Conservation (phyloP, 2,888 invertebrate species). For the Euphydryas editha region DNA sequence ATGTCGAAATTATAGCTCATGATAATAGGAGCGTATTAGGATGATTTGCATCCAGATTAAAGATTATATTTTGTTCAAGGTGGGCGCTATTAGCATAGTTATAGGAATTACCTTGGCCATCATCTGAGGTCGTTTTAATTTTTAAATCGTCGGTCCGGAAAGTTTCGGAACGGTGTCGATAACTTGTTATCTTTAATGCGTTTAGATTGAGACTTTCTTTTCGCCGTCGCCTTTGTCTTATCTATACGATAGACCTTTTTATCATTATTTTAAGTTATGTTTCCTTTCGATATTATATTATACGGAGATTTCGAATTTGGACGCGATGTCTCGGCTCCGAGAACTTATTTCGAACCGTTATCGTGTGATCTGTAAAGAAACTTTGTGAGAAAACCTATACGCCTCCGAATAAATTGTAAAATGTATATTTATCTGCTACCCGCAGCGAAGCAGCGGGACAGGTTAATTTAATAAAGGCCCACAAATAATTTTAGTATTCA, state of each 20-base stretch:
- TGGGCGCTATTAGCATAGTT: conserved; percentile 82
- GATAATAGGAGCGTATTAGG: conserved; percentile 82
- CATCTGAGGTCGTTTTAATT: conserved; percentile 77
- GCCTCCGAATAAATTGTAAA: conserved; percentile 28
- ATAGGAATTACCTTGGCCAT: conserved; percentile 77
- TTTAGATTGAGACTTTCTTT: conserved; percentile 31
- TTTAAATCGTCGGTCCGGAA: conserved; percentile 56
- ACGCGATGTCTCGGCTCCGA: neutral
- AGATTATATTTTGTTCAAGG: conserved; percentile 81
- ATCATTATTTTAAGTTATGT: conserved; percentile 19
- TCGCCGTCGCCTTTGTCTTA: conserved; percentile 5
- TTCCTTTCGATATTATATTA: conserved; percentile 11
- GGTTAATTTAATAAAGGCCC: conserved; percentile 32
- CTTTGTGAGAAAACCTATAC: conserved; percentile 23
- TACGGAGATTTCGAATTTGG: neutral
- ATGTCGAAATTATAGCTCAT: conserved; percentile 81
- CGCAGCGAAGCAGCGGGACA: conserved; percentile 31
- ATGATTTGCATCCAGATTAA: conserved; percentile 83
- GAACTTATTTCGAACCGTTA: conserved; percentile 5
- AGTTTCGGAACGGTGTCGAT: conserved; percentile 30
- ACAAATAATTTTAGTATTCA: conserved; percentile 31
- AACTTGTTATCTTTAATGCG: conserved; percentile 39
- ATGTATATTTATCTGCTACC: conserved; percentile 23
- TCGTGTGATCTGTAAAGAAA: conserved; percentile 13
- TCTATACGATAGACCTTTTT: conserved; percentile 19